Percentiles rank a stretch among this genome's conserved stretches.
Conservation (phyloP, 2,888 invertebrate species). For the Autographa pulchrina region DNA sequence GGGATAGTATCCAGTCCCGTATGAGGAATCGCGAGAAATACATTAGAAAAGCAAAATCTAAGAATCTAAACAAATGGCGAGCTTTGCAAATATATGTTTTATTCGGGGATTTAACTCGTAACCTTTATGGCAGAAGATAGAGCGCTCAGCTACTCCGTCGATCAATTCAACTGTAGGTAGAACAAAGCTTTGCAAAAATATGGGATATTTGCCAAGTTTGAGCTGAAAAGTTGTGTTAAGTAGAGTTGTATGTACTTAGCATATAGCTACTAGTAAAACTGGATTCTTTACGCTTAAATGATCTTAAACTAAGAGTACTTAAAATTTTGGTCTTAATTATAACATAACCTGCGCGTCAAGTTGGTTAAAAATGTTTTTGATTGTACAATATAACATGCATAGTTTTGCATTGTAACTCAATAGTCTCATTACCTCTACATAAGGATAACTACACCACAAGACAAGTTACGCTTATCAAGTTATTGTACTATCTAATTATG, state of each 20-base stretch:
- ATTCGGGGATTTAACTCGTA: slow-evolving; percentile 5
- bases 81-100: slow-evolving; percentile 4
- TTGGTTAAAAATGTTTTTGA: too few species aligned
- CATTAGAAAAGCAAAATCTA: slow-evolving; percentile 4
- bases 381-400: neutral
- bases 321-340: too few species aligned
- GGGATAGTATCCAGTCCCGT: neutral
- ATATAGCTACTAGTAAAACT: neutral
- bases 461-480: neutral
- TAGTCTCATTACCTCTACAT: neutral
- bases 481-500: neutral
- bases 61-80: slow-evolving; percentile 4
- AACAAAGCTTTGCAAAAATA: neutral
- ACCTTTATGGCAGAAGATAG: neutral
- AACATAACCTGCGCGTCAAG: too few species aligned
- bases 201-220: slow-evolving; percentile 1
- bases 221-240: neutral
- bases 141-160: neutral
- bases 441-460: neutral
- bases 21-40: neutral
- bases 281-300: neutral
- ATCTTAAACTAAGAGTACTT: too few species aligned
- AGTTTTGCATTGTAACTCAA: neutral
- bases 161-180: slow-evolving; percentile 2
- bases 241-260: neutral